Percentiles rank a stretch among this genome's conserved stretches.
phyloP scores from a whole-genome alignment of 2,888 invertebrate species.

The Geophilus truncorum region DNA sequence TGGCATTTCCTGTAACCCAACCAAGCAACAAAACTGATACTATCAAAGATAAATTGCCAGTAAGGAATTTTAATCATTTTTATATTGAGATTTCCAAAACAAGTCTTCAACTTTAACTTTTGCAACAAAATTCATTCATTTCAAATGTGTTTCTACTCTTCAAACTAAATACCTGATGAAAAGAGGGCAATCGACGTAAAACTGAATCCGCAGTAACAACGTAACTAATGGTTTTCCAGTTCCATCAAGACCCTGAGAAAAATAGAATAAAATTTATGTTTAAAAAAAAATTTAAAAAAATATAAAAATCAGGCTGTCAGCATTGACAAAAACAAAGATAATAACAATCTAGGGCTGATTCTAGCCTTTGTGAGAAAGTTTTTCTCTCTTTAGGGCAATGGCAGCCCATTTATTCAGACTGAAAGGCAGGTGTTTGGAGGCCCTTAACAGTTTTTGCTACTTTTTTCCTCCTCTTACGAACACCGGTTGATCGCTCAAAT shows the following conservation, averaged over 20 bases:
- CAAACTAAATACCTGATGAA: conserved; percentile 63
- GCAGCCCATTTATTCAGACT: conserved; percentile 11
- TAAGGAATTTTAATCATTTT: conserved; percentile 6
- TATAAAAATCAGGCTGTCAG: background rate
- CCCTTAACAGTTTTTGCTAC: background rate
- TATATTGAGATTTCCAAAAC: background rate
- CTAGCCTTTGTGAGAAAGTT: conserved; percentile 12
- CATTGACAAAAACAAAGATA: conserved; percentile 17
- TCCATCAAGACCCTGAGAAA: conserved; percentile 72
- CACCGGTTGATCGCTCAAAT: background rate
- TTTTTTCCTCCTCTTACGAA: background rate
- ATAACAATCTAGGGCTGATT: background rate
- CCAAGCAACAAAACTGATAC: conserved; percentile 38
- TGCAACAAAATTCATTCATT: too few species aligned
- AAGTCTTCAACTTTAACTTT: too few species aligned
- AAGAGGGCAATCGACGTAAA: conserved; percentile 87
- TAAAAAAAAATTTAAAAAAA: conserved; percentile 32
- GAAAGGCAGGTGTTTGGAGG: conserved; percentile 3
- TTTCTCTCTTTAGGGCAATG: conserved; percentile 21
- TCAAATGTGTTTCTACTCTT: too few species aligned
- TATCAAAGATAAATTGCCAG: conserved; percentile 1
- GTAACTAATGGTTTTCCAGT: conserved; percentile 83
- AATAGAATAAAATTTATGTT: conserved; percentile 42
- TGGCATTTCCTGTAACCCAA: conserved; percentile 33
- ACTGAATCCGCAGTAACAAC: conserved; percentile 85